phyloP scores from a whole-genome alignment of 2,797 vertebrate species.

The Orientallactaga sibirica region DNA sequence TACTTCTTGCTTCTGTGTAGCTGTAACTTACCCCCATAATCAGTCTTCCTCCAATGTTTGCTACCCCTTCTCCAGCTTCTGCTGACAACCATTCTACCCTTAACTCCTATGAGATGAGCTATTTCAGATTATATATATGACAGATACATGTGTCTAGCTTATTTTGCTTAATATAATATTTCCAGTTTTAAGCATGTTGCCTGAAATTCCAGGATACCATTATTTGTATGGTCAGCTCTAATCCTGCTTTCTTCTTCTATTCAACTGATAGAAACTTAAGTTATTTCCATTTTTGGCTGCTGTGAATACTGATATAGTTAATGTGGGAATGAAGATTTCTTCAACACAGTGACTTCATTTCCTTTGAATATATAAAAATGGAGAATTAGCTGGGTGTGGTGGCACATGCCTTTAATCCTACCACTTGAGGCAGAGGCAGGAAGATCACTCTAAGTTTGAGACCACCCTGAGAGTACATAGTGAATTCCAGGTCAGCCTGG shows the following conservation, averaged over 20 bases:
- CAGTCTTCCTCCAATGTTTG: not conserved
- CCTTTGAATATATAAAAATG: not conserved
- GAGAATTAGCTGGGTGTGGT: too few relatives aligned
- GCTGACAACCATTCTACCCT: too few relatives aligned
- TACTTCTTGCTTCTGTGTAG: not conserved
- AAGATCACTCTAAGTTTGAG: too few relatives aligned
- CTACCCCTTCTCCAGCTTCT: not conserved
- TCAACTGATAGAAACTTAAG: not conserved
- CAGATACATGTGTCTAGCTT: not conserved
- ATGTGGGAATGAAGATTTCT: not conserved
- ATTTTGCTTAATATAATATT: not conserved
- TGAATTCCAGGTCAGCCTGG: too few relatives aligned
- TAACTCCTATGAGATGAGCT: not conserved
- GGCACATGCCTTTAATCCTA: too few relatives aligned
- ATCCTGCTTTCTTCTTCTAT: not conserved
- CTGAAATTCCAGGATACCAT: not conserved
- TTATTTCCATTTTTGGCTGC: not conserved
- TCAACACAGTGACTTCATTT: not conserved
- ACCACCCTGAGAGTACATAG: too few relatives aligned
- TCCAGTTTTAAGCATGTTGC: not conserved
- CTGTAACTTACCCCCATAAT: not conserved
- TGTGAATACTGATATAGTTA: not conserved
- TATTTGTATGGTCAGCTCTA: too few relatives aligned
- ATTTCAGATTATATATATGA: not conserved
- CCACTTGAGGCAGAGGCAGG: too few relatives aligned